Evolutionary conservation across 2,888 invertebrate genomes (phyloP).

Genomic region (Cyclophora punctaria): DNA sequence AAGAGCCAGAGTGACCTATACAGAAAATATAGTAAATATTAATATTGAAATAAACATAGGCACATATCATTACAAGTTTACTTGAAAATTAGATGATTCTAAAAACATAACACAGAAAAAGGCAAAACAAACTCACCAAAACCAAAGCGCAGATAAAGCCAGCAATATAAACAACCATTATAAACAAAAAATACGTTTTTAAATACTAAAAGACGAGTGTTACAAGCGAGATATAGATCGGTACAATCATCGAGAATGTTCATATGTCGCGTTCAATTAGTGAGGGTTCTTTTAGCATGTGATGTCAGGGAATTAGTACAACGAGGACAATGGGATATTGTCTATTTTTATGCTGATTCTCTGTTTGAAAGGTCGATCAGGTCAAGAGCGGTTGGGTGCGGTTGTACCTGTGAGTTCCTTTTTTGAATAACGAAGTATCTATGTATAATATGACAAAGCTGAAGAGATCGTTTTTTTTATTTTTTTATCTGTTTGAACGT

Average conservation of each 20-base stretch:
- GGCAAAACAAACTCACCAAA: slow-evolving; percentile 44
- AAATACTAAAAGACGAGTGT: slow-evolving; percentile 37
- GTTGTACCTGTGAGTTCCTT: slow-evolving; percentile 6
- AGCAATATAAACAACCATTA: slow-evolving; percentile 49
- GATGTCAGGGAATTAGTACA: slow-evolving; percentile 58
- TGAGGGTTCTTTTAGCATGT: slow-evolving; percentile 47
- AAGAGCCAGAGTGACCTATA: too few species aligned
- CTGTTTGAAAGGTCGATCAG: slow-evolving; percentile 9
- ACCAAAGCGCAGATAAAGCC: slow-evolving; percentile 57
- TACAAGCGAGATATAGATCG: slow-evolving; percentile 49
- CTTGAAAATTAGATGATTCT: too few species aligned
- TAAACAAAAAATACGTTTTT: slow-evolving; percentile 21
- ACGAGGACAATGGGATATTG: slow-evolving; percentile 31
- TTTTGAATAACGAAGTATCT: too few species aligned
- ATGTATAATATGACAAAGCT: too few species aligned
- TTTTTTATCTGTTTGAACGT: too few species aligned
- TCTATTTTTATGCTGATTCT: slow-evolving; percentile 24
- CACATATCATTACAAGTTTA: too few species aligned
- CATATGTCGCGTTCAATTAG: slow-evolving; percentile 54
- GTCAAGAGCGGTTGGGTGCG: slow-evolving; percentile 17
- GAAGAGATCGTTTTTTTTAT: too few species aligned
- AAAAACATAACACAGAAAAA: neutral
- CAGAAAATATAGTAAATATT: too few species aligned
- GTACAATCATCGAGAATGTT: slow-evolving; percentile 41
- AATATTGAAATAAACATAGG: too few species aligned